Evolutionary conservation across 2,113 vertebrate species (phyloP).

Genomic region (Hemiprocne comata): DNA sequence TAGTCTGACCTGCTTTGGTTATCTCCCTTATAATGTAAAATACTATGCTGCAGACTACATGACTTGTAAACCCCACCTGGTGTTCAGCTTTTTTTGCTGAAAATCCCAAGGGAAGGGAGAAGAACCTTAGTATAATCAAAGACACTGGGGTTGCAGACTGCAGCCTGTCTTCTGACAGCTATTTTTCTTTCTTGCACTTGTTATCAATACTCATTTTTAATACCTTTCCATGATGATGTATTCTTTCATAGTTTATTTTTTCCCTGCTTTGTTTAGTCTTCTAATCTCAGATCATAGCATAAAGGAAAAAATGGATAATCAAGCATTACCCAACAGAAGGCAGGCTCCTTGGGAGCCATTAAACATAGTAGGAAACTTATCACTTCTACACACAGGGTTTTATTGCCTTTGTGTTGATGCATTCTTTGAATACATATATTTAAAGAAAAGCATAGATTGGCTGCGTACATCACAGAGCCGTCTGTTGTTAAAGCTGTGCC

Average conservation of each 20-base stretch:
- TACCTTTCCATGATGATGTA: neutral
- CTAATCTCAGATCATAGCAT: neutral
- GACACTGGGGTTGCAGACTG: neutral
- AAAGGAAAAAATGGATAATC: neutral
- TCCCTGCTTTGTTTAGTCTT: neutral
- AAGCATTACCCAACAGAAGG: neutral
- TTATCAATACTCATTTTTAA: neutral
- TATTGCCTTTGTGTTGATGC: neutral
- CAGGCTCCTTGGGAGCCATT: constrained; percentile 8
- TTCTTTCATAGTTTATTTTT: neutral
- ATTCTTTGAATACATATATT: neutral
- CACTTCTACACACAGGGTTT: neutral
- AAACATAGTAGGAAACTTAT: neutral
- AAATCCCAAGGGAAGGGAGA: neutral
- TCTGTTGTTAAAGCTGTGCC: neutral
- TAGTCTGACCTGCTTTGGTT: neutral
- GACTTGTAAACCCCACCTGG: neutral
- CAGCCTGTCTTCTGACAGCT: neutral
- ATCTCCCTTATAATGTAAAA: neutral
- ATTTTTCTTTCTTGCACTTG: neutral
- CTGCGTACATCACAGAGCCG: neutral
- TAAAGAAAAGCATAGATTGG: neutral
- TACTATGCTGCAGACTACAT: neutral
- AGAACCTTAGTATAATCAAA: neutral
- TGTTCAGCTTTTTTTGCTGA: neutral